Conservation (phyloP, 2,888 invertebrate species). For the Sussaba pulchella region DNA sequence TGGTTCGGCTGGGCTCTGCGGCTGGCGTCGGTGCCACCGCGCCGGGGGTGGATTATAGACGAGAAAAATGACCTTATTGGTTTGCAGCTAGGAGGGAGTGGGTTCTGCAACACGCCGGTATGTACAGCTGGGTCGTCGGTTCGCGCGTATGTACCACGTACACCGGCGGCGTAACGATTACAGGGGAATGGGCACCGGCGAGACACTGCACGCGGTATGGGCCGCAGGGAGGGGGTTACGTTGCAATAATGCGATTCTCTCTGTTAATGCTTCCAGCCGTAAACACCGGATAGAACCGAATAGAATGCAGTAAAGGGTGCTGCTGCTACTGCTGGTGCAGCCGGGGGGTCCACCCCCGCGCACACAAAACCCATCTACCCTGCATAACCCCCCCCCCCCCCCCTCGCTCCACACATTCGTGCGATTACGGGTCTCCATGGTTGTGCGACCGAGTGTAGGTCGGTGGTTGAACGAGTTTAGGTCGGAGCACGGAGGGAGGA, state of each 20-base stretch:
- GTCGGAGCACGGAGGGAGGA: slow-evolving; percentile 40
- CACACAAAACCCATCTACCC: slow-evolving; percentile 33
- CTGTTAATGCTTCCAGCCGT: slow-evolving; percentile 80
- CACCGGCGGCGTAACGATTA: slow-evolving; percentile 36
- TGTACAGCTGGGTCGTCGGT: slow-evolving; percentile 60
- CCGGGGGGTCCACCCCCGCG: slow-evolving; percentile 27
- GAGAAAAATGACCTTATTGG: slow-evolving; percentile 80
- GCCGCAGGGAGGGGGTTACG: slow-evolving; percentile 63
- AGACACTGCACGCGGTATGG: slow-evolving; percentile 57
- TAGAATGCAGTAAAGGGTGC: slow-evolving; percentile 80
- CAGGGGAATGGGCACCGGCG: slow-evolving; percentile 46
- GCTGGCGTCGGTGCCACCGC: slow-evolving; percentile 5
- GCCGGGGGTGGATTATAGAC: slow-evolving; percentile 75
- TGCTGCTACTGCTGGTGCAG: slow-evolving; percentile 59
- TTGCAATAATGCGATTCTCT: slow-evolving; percentile 81
- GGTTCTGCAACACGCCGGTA: slow-evolving; percentile 73
- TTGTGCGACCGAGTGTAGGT: slow-evolving; percentile 65
- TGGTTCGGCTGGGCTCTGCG: slow-evolving; percentile 13
- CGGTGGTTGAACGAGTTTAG: slow-evolving; percentile 64
- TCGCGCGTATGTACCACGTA: slow-evolving; percentile 34
- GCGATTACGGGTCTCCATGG: slow-evolving; percentile 63
- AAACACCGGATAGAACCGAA: slow-evolving; percentile 81
- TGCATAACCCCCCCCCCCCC: slow-evolving; percentile 10
- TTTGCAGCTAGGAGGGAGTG: slow-evolving; percentile 74
- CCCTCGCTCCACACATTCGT: slow-evolving; percentile 32